A percentile compares a stretch with the other conserved stretches of the same genome.
phyloP scores from a whole-genome alignment of 2,888 invertebrate genomes.

The Thera britannica region DNA sequence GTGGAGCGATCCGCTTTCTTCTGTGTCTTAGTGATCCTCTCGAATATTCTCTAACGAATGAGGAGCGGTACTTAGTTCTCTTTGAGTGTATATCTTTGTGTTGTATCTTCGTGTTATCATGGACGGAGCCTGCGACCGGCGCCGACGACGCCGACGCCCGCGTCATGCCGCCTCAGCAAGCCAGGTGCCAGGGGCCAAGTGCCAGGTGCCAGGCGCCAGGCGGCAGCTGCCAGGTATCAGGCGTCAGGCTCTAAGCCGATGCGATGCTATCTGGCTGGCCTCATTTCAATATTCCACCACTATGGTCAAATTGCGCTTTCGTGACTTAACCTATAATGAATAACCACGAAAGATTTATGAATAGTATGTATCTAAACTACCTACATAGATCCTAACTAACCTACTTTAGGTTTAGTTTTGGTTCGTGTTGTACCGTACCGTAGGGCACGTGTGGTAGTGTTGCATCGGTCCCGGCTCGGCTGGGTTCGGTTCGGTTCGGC shows the following conservation, averaged over 20 bases:
- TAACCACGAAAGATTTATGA: constrained; percentile 19
- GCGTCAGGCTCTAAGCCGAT: constrained; percentile 14
- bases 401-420: neutral
- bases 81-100: constrained; percentile 30
- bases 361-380: neutral
- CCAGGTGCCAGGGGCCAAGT: constrained; percentile 8
- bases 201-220: constrained; percentile 12
- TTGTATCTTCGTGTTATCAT: constrained; percentile 29
- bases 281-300: constrained; percentile 31
- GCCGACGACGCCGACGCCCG: neutral
- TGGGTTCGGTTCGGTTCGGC: no score
- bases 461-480: neutral
- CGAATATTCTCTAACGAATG: constrained; percentile 42
- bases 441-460: neutral
- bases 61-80: constrained; percentile 35
- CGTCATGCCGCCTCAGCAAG: constrained; percentile 4
- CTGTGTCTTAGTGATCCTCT: constrained; percentile 50
- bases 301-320: constrained; percentile 36
- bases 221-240: constrained; percentile 6
- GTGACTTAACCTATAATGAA: constrained; percentile 30
- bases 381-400: constrained; percentile 17
- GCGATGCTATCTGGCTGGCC: constrained; percentile 37
- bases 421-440: neutral
- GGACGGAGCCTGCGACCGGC: constrained; percentile 5
- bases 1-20: constrained; percentile 54